Conservation (phyloP, 2,113 vertebrate species). For the Nansenia antarctica region DNA sequence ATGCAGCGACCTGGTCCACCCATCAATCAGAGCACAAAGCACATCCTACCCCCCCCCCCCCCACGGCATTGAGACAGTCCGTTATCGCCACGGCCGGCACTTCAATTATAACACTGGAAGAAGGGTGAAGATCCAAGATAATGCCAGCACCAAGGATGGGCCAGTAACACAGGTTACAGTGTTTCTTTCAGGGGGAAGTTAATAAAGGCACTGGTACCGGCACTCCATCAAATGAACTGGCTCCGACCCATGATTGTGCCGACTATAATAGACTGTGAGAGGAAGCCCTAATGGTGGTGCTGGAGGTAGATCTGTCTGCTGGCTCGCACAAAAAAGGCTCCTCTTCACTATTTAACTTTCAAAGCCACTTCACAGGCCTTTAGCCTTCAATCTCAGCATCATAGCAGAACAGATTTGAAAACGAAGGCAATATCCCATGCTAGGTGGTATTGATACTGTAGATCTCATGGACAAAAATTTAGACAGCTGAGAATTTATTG, state of each 20-base stretch:
- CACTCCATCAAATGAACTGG: conserved; percentile 43
- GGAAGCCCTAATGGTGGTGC: conserved; percentile 1
- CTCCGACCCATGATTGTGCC: conserved; percentile 23
- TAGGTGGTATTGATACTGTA: background rate
- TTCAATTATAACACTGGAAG: conserved; percentile 51
- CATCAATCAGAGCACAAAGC: conserved; percentile 58
- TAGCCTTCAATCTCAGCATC: background rate
- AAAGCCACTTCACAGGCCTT: background rate
- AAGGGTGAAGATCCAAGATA: conserved; percentile 48
- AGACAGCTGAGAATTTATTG: background rate
- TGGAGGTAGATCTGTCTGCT: background rate
- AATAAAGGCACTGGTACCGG: conserved; percentile 41
- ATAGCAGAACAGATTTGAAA: background rate
- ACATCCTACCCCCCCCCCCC: conserved; percentile 24
- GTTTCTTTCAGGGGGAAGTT: conserved; percentile 27
- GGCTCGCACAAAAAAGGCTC: background rate
- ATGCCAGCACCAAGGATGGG: conserved; percentile 34
- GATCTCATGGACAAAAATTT: background rate
- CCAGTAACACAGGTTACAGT: conserved; percentile 24
- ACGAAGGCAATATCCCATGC: background rate
- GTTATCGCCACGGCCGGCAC: conserved; percentile 46
- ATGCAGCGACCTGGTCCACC: conserved; percentile 23
- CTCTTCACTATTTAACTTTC: background rate
- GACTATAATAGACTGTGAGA: conserved; percentile 16
- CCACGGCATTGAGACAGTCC: conserved; percentile 37